Base-by-base conservation (phyloP, 2,888 invertebrate species). In the Polyploca ridens region DNA sequence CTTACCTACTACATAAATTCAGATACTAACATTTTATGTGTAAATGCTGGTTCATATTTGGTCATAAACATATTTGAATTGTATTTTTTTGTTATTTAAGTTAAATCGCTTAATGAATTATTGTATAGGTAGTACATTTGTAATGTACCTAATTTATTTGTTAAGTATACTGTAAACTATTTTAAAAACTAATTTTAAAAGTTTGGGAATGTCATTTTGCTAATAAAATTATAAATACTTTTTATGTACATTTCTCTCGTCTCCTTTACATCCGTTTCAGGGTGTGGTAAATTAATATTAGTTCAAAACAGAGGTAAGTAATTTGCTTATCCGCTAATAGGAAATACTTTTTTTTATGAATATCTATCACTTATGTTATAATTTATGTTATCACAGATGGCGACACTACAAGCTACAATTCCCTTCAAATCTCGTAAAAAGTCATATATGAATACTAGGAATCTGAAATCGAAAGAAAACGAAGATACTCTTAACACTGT, bases 341-440 rank as follows among this genome's bases (percentile, higher is more conserved):
- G n/a, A n/a, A 46, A n/a, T 14, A 46, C n/a, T 46, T 6, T n/a
- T 5, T 46, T 46, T 46, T 7, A 46, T 46, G n/a, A n/a, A 46
- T n/a, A n/a, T 6, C 46, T n/a, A n/a, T 6, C 46, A 19, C n/a
- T 44, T 44, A 61, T 57, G 14, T 33, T 61, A 44, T 27, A 14
- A 44, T 44, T 44, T 58, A 19, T 61, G 33, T 33, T 62, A 46
- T 84, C 86, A 73, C 82, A 92, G 90, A 94, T 94, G 94, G 86
- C 93, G 63, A 81, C 88, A 38, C 75, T 91, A 16, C 95, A 95
- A 81, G 86, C 89, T 46, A 89, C 87, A 2, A 92, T 95, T 66
- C 89, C 93, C 10, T 95, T 95, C 71, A 91, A 87, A 71, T 83
- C 90, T 35, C 89, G 94, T 13, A 95, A 95, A 74, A 94, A 89